These are phyloP conservation scores for Mechanitis mazaeus DNA, from an alignment of 2,888 invertebrate species.

Conservation along the genomic window DNA sequence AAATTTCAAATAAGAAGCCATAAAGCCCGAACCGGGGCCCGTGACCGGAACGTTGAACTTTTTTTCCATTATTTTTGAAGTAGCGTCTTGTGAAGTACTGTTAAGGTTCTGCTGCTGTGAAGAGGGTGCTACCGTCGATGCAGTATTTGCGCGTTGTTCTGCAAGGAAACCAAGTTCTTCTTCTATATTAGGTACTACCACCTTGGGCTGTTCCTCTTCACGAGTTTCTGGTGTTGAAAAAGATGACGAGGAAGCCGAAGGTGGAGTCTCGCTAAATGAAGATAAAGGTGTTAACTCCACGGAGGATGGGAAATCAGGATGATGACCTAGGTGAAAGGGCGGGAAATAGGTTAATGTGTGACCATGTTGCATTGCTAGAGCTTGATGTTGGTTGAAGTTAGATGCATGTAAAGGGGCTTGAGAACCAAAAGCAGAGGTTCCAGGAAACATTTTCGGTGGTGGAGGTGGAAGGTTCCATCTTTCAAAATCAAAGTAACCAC, in stretches of 20 bases:
- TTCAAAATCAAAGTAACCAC: constrained; percentile 87
- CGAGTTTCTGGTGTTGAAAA: constrained; percentile 76
- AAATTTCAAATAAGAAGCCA: constrained; percentile 92
- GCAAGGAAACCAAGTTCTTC: constrained; percentile 90
- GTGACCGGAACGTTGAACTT: constrained; percentile 77
- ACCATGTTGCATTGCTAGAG: constrained; percentile 81
- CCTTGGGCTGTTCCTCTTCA: constrained; percentile 86
- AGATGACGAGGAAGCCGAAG: constrained; percentile 76
- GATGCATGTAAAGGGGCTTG: constrained; percentile 75
- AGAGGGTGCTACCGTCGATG: constrained; percentile 72
- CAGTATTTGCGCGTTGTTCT: constrained; percentile 75
- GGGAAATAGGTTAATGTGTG: constrained; percentile 86
- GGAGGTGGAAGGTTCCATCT: constrained; percentile 86
- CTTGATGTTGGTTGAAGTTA: constrained; percentile 80
- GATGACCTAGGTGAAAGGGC: constrained; percentile 83
- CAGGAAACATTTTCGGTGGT: constrained; percentile 81
- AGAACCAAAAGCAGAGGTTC: constrained; percentile 76
- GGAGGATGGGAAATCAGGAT: constrained; percentile 80
- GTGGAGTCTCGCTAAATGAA: constrained; percentile 76
- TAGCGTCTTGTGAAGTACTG: constrained; percentile 70
- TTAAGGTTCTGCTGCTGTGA: constrained; percentile 69
- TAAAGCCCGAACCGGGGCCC: constrained; percentile 84
- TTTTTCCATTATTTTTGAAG: constrained; percentile 76
- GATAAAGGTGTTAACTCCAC: constrained; percentile 80
- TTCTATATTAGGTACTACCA: constrained; percentile 92